These are phyloP conservation scores for Thymelicus sylvestris DNA, from an alignment of 2,888 invertebrate species.

Conservation along the genomic window DNA sequence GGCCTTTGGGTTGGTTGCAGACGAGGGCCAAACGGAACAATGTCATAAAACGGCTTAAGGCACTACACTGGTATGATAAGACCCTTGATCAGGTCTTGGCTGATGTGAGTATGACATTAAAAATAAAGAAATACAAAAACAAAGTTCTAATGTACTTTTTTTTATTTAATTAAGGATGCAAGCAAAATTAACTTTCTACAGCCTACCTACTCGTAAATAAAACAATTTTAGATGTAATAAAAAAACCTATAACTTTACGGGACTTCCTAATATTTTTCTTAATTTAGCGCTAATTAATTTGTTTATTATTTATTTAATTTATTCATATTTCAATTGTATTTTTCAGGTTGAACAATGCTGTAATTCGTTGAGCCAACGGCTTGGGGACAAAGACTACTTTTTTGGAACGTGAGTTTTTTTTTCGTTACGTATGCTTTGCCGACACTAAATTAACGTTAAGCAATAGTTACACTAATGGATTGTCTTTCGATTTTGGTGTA, in stretches of 20 bases:
- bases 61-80: constrained; percentile 93
- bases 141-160: no score
- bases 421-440: neutral
- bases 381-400: constrained; percentile 92
- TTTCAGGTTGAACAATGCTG: constrained; percentile 93
- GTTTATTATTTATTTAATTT: no score
- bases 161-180: no score
- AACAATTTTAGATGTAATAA: no score
- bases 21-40: constrained; percentile 90
- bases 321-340: neutral
- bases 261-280: no score
- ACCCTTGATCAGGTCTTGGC: constrained; percentile 90
- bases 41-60: constrained; percentile 89
- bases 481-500: no score
- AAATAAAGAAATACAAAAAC: no score
- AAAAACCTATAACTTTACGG: no score
- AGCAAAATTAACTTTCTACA: no score
- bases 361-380: constrained; percentile 92
- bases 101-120: constrained; percentile 78
- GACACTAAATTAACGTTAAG: neutral
- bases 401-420: constrained; percentile 88
- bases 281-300: no score
- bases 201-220: no score
- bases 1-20: constrained; percentile 94
- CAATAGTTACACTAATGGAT: no score